Evolutionary conservation across 1,140 invertebrate genomes (phyloP), one percentile per base, ranked within the genome.

Genomic region (Sinella curviseta): DNA sequence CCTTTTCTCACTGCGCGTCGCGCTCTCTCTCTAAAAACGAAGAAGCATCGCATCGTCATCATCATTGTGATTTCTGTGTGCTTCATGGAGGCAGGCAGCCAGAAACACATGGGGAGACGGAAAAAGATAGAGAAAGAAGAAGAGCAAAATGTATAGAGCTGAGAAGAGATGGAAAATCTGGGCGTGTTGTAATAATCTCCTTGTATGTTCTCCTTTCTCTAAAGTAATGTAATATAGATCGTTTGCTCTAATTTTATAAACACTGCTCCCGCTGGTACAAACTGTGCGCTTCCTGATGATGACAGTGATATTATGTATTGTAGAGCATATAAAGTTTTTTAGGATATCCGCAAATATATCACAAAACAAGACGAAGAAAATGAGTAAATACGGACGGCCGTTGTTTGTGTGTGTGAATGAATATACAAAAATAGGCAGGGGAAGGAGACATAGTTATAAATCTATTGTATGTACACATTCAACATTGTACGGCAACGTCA

Each of bases 171-270:
- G n/a, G 55, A 60, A 60, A 60, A 26, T 26, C 55, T 60, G 55
- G 55, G 55, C 55, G 55, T 60, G 55, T 60, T 60, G 14, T 26
- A 60, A 26, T 14, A 60, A n/a, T 60, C 55, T 24, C 24, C 24
- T 60, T 14, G 55, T 60, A 60, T n/a, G n/a, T n/a, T n/a, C n/a
- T n/a, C n/a, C n/a, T n/a, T n/a, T n/a, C n/a, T n/a, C n/a, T n/a
- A 24, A 60, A 14, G 55, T n/a, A 60, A 60, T 60, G 55, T 24
- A 60, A 60, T 60, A 24, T 60, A 24, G 55, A 60, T 60, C 8
- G 14, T 60, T 60, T 60, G 55, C 55, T 60, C 55, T 60, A 60
- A 60, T 60, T 60, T 60, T 60, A 26, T 60, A 60, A 60, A 60
- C 55, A 26, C 24, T 60, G 14, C 55, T 60, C 55, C 55, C 24